These are phyloP conservation scores for Amia ocellicauda DNA, from an alignment of 2,113 vertebrate genomes.

Conservation along the genomic window DNA sequence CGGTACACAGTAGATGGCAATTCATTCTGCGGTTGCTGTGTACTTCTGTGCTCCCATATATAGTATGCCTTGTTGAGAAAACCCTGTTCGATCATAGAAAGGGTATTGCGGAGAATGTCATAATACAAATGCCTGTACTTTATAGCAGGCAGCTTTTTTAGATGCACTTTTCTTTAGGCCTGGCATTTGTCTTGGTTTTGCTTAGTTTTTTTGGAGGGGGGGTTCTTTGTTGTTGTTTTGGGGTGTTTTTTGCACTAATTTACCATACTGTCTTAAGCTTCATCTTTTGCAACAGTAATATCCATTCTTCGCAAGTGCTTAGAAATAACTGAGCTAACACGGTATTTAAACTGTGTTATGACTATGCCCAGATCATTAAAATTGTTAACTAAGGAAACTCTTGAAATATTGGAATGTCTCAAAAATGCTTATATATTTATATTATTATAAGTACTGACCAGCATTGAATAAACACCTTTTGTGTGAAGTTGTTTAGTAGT, in stretches of 20 bases:
- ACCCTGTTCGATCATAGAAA: too few relatives aligned
- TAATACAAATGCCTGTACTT: too few relatives aligned
- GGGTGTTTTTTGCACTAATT: conserved; percentile 22
- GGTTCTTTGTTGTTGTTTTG: too few relatives aligned
- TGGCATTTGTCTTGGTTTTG: not conserved
- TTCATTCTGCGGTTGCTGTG: not conserved
- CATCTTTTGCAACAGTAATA: conserved; percentile 7
- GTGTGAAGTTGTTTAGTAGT: too few relatives aligned
- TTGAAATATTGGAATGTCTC: conserved; percentile 6
- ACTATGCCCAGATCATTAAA: not conserved
- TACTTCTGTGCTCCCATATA: not conserved
- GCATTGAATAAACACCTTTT: too few relatives aligned
- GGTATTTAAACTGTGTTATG: conserved; percentile 1
- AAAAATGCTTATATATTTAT: too few relatives aligned
- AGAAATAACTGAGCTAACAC: not conserved
- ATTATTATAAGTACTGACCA: too few relatives aligned
- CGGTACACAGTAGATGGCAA: not conserved
- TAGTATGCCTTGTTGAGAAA: not conserved
- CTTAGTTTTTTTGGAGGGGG: conserved; percentile 4
- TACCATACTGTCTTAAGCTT: conserved; percentile 26
- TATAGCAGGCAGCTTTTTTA: too few relatives aligned
- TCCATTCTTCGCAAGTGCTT: not conserved
- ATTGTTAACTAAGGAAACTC: not conserved
- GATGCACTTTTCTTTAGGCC: not conserved
- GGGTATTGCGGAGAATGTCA: too few relatives aligned